Evolutionary conservation across 2,888 invertebrate genomes (phyloP).

Genomic region (Apamea crenata): DNA sequence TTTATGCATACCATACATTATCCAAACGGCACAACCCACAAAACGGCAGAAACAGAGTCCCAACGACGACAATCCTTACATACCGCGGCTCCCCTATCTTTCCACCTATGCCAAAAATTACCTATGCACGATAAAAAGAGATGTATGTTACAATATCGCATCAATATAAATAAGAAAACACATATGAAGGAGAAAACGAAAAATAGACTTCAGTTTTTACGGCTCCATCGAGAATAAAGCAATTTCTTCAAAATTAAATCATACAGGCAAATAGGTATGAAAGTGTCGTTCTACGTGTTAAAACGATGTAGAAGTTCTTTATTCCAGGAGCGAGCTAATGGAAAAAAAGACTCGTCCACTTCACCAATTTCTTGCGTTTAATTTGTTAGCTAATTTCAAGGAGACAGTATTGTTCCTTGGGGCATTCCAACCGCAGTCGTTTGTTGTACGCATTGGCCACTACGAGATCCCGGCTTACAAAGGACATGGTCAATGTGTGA

Average conservation of each 20-base stretch:
- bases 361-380: slow-evolving; percentile 13
- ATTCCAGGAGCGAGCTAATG: not conserved
- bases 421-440: slow-evolving; percentile 29
- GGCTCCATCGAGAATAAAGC: slow-evolving; percentile 43
- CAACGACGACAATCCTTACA: slow-evolving; percentile 22
- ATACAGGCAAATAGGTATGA: slow-evolving; percentile 32
- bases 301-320: slow-evolving; percentile 21
- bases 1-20: slow-evolving; percentile 33
- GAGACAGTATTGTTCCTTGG: slow-evolving; percentile 39
- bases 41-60: slow-evolving; percentile 12
- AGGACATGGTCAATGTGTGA: slow-evolving; percentile 45
- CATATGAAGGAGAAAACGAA: slow-evolving; percentile 37
- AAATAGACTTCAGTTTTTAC: slow-evolving; percentile 49
- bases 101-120: slow-evolving; percentile 36
- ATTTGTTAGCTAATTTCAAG: slow-evolving; percentile 26
- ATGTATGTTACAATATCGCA: slow-evolving; percentile 36
- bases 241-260: slow-evolving; percentile 58
- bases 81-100: slow-evolving; percentile 11
- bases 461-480: slow-evolving; percentile 36
- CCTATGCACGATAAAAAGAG: slow-evolving; percentile 54
- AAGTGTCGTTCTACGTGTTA: slow-evolving; percentile 5
- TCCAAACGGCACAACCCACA: slow-evolving; percentile 19
- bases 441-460: slow-evolving; percentile 8
- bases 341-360: not conserved
- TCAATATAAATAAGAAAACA: slow-evolving; percentile 59